Conservation (phyloP, 2,888 invertebrate species). For the Macrosoma leucophasiata region DNA sequence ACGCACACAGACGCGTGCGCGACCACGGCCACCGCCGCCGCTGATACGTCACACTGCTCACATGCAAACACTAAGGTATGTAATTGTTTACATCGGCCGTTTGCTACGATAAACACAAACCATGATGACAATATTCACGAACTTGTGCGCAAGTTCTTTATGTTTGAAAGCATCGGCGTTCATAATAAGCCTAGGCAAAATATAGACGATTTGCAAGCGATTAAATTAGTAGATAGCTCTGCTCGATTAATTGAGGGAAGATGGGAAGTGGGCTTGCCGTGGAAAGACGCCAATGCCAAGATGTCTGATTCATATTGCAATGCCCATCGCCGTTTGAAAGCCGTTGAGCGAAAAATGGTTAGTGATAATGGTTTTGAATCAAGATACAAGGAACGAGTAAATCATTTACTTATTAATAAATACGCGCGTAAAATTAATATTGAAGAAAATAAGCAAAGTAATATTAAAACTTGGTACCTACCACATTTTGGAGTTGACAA, state of each 20-base stretch:
- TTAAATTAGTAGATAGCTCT: conserved; percentile 15
- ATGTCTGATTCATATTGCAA: conserved; percentile 20
- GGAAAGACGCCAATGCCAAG: conserved; percentile 9
- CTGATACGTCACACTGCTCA: background rate
- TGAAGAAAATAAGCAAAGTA: background rate
- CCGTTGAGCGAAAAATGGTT: conserved; percentile 23
- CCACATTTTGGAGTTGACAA: conserved; percentile 29
- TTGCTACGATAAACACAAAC: background rate
- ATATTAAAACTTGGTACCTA: conserved; percentile 22
- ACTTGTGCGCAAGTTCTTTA: background rate
- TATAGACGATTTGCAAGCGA: conserved; percentile 5
- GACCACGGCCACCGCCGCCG: background rate
- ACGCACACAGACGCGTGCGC: background rate
- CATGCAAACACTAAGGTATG: background rate
- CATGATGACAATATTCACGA: background rate
- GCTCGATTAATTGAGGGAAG: conserved; percentile 11
- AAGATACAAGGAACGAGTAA: conserved; percentile 19
- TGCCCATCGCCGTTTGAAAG: conserved; percentile 18
- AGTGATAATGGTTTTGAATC: conserved; percentile 9
- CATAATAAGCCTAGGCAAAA: background rate
- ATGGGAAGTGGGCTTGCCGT: conserved; percentile 25
- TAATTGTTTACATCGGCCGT: background rate
- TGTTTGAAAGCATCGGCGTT: background rate
- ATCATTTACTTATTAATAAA: conserved; percentile 21
- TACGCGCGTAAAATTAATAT: conserved; percentile 17